Evolutionary conservation across 2,113 vertebrate genomes (phyloP).

Genomic region (Vicugna pacos): DNA sequence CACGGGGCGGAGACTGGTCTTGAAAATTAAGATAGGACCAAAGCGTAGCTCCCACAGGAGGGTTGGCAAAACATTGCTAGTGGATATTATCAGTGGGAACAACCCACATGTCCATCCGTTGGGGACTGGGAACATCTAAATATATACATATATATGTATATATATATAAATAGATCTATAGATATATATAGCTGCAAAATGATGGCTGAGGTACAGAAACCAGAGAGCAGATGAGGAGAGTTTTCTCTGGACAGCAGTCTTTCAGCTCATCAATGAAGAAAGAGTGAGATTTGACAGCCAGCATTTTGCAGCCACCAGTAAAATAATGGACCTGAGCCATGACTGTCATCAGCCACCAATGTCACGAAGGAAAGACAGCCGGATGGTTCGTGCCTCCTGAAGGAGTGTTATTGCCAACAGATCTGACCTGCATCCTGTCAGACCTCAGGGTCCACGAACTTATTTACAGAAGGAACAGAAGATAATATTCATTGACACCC

Average conservation of each 20-base stretch:
- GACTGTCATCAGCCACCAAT: accelerated
- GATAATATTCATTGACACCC: not conserved
- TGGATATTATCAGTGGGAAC: not conserved
- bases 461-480: not conserved
- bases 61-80: not conserved
- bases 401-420: no score
- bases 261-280: not conserved
- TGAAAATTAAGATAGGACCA: not conserved
- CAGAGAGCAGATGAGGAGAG: accelerated
- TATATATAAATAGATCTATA: no score
- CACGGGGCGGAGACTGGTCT: not conserved
- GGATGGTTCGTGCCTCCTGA: accelerated
- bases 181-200: not conserved
- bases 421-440: not conserved
- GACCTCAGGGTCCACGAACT: not conserved
- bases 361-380: not conserved
- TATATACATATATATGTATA: no score
- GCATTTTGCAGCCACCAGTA: not conserved
- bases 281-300: accelerated
- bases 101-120: accelerated
- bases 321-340: accelerated
- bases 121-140: accelerated
- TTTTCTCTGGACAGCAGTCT: not conserved
- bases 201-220: accelerated
- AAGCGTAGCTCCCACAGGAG: not conserved